Conservation (phyloP, 2,113 vertebrate species). For the Alethe castanea region DNA sequence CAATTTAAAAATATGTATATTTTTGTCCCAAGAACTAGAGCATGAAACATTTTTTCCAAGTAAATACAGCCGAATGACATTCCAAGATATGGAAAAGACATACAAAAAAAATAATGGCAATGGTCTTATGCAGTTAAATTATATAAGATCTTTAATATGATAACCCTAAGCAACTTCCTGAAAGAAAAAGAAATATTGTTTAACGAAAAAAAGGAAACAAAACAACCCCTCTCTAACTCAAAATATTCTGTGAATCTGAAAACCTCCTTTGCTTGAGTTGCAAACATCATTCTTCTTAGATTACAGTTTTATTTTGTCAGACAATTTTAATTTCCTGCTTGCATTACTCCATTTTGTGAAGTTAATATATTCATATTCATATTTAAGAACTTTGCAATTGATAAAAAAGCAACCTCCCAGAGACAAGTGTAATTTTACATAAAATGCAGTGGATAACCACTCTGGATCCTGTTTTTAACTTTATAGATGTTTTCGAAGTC, state of each 20-base stretch:
- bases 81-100: not conserved
- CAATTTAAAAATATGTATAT: not conserved
- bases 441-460: not conserved
- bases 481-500: not conserved
- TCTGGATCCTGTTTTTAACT: not conserved
- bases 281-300: not conserved
- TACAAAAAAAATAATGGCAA: not conserved
- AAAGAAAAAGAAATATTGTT: not conserved
- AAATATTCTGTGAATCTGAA: not conserved
- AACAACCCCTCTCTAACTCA: not conserved
- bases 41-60: not conserved
- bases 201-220: not conserved
- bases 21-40: not conserved
- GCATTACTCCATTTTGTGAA: not conserved
- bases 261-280: not conserved
- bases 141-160: not conserved
- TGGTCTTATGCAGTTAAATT: not conserved
- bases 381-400: not conserved
- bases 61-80: not conserved
- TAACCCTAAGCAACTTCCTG: not conserved
- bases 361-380: not conserved
- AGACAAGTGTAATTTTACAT: not conserved
- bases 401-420: not conserved
- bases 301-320: not conserved
- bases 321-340: not conserved